Evolutionary conservation across 1,140 invertebrate species (phyloP).

Genomic region (Meteorus sp.): DNA sequence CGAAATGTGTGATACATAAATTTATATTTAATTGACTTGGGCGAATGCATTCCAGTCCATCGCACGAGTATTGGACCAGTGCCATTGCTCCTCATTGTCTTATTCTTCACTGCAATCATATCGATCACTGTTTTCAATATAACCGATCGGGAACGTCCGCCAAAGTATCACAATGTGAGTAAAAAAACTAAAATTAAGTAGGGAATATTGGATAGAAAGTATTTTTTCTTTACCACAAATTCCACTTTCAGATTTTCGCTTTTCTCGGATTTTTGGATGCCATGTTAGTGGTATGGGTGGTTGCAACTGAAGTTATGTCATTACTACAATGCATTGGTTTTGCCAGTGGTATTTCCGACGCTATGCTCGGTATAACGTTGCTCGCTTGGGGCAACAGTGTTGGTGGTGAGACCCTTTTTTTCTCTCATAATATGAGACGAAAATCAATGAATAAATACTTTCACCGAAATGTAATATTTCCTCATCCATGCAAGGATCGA

Average conservation of each 20-base stretch:
- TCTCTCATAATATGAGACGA: no score
- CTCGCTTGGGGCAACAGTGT: conserved; percentile 75
- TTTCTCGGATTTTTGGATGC: conserved; percentile 68
- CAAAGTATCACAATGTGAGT: conserved; percentile 50
- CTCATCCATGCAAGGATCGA: no score
- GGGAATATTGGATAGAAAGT: neutral
- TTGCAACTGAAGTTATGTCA: conserved; percentile 70
- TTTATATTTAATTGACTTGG: no score
- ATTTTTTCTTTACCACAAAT: neutral
- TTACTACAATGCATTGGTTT: conserved; percentile 65
- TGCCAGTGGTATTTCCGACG: conserved; percentile 64
- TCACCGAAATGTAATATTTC: no score
- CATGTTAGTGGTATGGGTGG: conserved; percentile 68
- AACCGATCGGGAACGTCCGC: conserved; percentile 36
- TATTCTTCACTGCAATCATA: conserved; percentile 31
- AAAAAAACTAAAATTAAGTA: neutral
- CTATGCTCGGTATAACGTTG: conserved; percentile 70
- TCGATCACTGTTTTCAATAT: conserved; percentile 40
- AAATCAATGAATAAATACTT: no score
- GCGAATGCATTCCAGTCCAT: neutral
- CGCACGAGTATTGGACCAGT: conserved; percentile 34
- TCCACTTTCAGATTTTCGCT: conserved; percentile 58
- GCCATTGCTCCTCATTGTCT: conserved; percentile 35
- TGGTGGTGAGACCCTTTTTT: conserved; percentile 59
- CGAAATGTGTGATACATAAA: neutral